A percentile compares a stretch with the other conserved stretches of the same genome.
These are phyloP conservation scores for Bucorvus abyssinicus DNA, from an alignment of 2,797 vertebrate genomes.

Conservation along the genomic window DNA sequence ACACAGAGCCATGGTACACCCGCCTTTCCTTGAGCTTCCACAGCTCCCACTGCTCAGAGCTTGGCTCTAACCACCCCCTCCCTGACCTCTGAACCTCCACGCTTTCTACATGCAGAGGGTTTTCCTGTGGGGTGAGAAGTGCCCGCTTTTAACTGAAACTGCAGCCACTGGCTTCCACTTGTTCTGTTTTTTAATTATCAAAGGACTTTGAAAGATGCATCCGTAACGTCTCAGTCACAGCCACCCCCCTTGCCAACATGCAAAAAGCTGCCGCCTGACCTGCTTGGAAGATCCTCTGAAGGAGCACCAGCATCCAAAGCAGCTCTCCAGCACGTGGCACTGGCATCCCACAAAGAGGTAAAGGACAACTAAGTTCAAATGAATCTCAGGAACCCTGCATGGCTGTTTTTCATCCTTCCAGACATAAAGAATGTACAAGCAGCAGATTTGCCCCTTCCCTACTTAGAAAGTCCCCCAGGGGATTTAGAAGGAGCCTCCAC, in stretches of 20 bases:
- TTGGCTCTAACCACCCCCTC: background rate
- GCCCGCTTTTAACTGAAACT: background rate
- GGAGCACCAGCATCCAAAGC: background rate
- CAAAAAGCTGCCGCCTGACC: background rate
- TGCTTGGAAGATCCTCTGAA: background rate
- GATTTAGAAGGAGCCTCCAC: slow-evolving; percentile 55
- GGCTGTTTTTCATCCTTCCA: slow-evolving; percentile 29
- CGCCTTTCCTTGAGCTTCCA: background rate
- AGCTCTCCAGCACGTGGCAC: background rate
- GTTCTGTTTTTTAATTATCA: background rate
- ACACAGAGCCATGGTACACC: background rate
- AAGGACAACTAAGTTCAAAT: slow-evolving; percentile 31
- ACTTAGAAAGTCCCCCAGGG: slow-evolving; percentile 42
- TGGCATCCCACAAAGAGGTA: background rate
- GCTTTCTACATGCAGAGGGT: background rate
- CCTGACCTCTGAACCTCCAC: background rate
- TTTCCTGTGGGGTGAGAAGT: background rate
- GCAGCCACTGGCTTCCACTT: background rate
- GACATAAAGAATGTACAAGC: slow-evolving; percentile 32
- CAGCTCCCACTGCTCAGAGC: background rate
- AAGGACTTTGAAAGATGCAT: background rate
- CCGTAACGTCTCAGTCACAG: background rate
- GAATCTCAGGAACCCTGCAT: slow-evolving; percentile 12
- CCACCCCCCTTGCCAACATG: background rate
- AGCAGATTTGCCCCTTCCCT: slow-evolving; percentile 9